These are phyloP conservation scores for Volucella inflata DNA, from an alignment of 2,888 invertebrate genomes.

Conservation along the genomic window DNA sequence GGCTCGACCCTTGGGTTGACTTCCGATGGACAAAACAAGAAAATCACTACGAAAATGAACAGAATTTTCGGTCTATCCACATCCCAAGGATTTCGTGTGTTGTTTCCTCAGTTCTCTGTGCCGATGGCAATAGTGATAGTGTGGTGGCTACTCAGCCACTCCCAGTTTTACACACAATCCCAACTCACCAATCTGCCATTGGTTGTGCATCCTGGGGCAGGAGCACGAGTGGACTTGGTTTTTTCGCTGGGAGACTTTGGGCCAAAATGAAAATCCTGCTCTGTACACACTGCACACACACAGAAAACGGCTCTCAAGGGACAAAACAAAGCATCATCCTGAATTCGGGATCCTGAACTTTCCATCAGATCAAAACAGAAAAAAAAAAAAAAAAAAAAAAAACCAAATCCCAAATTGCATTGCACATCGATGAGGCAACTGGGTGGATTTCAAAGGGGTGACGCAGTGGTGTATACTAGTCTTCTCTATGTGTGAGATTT, in stretches of 20 bases:
- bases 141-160: constrained; percentile 70
- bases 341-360: constrained; percentile 14
- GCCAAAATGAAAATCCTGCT: constrained; percentile 22
- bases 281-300: constrained; percentile 33
- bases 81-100: constrained; percentile 52
- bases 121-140: constrained; percentile 43
- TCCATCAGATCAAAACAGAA: constrained; percentile 2
- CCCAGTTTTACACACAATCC: constrained; percentile 74
- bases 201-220: constrained; percentile 57
- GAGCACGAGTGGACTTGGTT: constrained; percentile 34
- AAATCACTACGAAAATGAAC: constrained; percentile 39
- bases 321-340: constrained; percentile 71
- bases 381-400: constrained; percentile 23
- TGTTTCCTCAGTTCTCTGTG: constrained; percentile 48
- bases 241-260: constrained; percentile 48
- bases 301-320: constrained; percentile 39
- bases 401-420: constrained; percentile 67
- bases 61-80: constrained; percentile 55
- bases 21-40: constrained; percentile 62
- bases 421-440: constrained; percentile 61
- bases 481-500: constrained; percentile 21
- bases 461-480: not conserved
- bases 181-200: constrained; percentile 62
- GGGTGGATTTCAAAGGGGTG: constrained; percentile 8
- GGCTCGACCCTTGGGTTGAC: constrained; percentile 54